Conservation (phyloP, 1,140 invertebrate genomes). For the Calliphora vicina region DNA sequence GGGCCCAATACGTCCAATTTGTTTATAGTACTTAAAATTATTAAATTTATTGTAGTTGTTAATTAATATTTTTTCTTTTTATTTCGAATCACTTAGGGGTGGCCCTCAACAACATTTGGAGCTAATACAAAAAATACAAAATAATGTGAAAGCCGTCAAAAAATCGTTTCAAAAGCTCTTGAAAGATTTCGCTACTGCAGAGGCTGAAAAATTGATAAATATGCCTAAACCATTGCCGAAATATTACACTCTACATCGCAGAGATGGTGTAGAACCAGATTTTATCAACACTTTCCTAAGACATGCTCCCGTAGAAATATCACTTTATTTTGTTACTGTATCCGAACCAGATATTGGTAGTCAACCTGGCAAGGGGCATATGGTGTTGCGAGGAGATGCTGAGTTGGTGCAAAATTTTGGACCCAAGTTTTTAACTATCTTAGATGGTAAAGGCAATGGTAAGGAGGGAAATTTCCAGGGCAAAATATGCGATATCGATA, state of each 20-base stretch:
- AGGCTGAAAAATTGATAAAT: constrained; percentile 70
- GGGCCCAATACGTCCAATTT: too few relatives aligned
- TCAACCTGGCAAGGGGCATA: constrained; percentile 67
- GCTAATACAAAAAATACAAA: constrained; percentile 76
- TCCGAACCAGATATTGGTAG: constrained; percentile 66
- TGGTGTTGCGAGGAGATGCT: constrained; percentile 70
- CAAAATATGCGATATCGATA: constrained; percentile 68
- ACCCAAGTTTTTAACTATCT: constrained; percentile 67
- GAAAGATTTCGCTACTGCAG: constrained; percentile 72
- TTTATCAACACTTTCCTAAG: constrained; percentile 74
- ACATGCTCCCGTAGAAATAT: constrained; percentile 67
- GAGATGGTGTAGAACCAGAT: constrained; percentile 75
- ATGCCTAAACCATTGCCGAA: constrained; percentile 64
- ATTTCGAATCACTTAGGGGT: constrained; percentile 65
- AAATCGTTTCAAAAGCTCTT: constrained; percentile 73
- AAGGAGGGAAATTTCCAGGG: constrained; percentile 69
- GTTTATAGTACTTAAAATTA: too few relatives aligned
- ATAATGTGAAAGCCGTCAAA: constrained; percentile 69
- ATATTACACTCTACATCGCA: constrained; percentile 71
- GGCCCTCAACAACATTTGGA: constrained; percentile 73
- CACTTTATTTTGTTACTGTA: constrained; percentile 73
- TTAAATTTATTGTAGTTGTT: too few relatives aligned
- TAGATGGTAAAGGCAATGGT: constrained; percentile 72
- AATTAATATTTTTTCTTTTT: background rate
- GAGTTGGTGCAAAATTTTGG: constrained; percentile 64